Percentiles rank a stretch among this genome's conserved stretches.
Evolutionary conservation across 2,113 vertebrate genomes (phyloP).

Genomic region (Poeciliopsis prolifica): DNA sequence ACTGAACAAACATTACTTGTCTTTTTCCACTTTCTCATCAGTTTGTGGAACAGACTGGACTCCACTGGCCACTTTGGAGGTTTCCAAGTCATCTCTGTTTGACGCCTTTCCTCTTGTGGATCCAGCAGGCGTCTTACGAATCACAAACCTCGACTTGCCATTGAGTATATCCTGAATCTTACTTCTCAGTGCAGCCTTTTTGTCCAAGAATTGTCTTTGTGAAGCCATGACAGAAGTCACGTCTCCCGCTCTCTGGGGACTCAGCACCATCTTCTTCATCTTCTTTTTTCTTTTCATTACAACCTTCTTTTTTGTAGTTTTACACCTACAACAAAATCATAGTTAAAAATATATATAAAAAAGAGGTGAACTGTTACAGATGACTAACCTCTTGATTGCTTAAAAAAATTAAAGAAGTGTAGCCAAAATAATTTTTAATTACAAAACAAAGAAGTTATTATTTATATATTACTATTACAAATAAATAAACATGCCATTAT

Average conservation of each 20-base stretch:
- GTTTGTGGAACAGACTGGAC: conserved; percentile 17
- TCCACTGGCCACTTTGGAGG: conserved; percentile 3
- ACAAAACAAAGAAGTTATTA: no score
- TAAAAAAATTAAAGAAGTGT: background rate
- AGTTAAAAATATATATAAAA: background rate
- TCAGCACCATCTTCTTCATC: conserved; percentile 55
- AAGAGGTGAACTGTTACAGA: background rate
- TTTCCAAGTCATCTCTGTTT: background rate
- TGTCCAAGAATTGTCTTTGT: conserved; percentile 55
- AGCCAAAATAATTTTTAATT: no score
- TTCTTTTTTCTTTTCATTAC: conserved; percentile 64
- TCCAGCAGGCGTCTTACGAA: conserved; percentile 59
- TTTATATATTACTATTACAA: no score
- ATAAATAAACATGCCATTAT: no score
- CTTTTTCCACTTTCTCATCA: conserved; percentile 31
- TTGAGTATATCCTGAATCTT: conserved; percentile 79
- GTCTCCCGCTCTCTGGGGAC: conserved; percentile 58
- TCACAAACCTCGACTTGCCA: conserved; percentile 78
- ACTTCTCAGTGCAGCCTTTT: conserved; percentile 73
- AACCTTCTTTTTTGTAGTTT: conserved; percentile 71
- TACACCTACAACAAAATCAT: conserved; percentile 61
- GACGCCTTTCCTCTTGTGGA: conserved; percentile 12
- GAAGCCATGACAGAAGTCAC: conserved; percentile 37
- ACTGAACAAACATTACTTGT: conserved; percentile 38
- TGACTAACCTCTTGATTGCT: background rate